Base-by-base conservation (phyloP, 1,140 invertebrate genomes). In the Popillia japonica region DNA sequence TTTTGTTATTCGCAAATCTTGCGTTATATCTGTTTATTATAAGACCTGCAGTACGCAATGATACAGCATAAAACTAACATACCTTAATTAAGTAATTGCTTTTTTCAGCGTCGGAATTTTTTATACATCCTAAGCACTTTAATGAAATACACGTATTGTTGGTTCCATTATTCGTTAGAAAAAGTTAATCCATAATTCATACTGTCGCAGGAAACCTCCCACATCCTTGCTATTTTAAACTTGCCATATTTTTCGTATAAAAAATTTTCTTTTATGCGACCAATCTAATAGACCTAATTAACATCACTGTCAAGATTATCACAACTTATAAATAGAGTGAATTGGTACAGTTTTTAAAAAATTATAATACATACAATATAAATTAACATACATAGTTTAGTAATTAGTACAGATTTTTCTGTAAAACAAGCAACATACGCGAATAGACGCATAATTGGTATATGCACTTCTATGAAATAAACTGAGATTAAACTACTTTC, bases 131-230 rank as follows among this genome's bases (percentile, higher is more conserved):
- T 17, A 55, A 14, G 48, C 61, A 68, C 6, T 23, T 68, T 68
- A 68, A 68, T 22, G 4, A 8, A 68, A 68, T 34, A 68, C 14
- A 22, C 27, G 27, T 22, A 22, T 68, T 11, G 14, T 55, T 68
- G 11, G 6, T 22, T 23, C 61, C 17, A 22, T 22, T 68, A 27
- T 22, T 68, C 9, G 20, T 64, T 20, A 9, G 59, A 27, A 68
- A 34, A 68, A 7, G 27, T 68, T 17, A 10, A 48, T 48, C 44
- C 61, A 68, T 68, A 68, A 68, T 27, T 68, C 61, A 68, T 68
- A 27, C 17, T 27, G 61, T 68, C 61, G 22, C 6, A 34, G 61
- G 61, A 68, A 22, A 7, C 61, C 20, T 23, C 61, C 61, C 61
- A 68, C 61, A 68, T 68, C 61, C 61, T 68, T 68, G 22, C 7